A percentile compares a stretch with the other conserved stretches of the same genome.
Conservation (phyloP, 2,113 vertebrate species). For the Recurvirostra avosetta region DNA sequence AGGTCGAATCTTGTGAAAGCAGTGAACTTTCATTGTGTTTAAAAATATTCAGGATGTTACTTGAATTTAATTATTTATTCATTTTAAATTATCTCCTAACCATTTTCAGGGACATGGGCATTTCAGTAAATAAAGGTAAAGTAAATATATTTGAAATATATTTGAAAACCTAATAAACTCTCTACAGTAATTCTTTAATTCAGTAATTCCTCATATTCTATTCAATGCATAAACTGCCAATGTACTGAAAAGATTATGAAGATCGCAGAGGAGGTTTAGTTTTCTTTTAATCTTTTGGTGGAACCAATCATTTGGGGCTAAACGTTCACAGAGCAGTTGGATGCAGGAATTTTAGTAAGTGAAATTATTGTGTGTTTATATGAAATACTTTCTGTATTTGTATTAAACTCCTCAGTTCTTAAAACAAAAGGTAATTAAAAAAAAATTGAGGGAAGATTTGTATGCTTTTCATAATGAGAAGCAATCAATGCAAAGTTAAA, state of each 20-base stretch:
- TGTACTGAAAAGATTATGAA: constrained; percentile 69
- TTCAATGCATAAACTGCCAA: constrained; percentile 70
- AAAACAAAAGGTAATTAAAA: background rate
- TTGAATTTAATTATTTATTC: constrained; percentile 55
- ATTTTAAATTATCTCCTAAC: constrained; percentile 67
- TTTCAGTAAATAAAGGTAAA: constrained; percentile 71
- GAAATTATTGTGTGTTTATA: background rate
- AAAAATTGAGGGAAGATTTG: background rate
- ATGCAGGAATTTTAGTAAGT: background rate
- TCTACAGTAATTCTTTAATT: constrained; percentile 68
- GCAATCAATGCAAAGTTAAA: background rate
- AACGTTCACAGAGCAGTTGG: background rate
- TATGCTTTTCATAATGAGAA: background rate
- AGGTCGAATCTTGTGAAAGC: background rate
- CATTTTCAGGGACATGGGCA: constrained; percentile 70
- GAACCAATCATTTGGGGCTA: constrained; percentile 29
- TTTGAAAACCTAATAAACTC: constrained; percentile 53
- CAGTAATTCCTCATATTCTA: constrained; percentile 74
- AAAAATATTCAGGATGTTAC: constrained; percentile 26
- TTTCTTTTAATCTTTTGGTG: constrained; percentile 27
- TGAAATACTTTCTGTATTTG: background rate
- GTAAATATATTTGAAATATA: constrained; percentile 26
- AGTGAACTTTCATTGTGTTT: background rate
- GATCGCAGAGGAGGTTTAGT: constrained; percentile 33
- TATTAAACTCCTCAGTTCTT: background rate